Evolutionary conservation across 2,888 invertebrate genomes (phyloP).

Genomic region (Hofmannophila pseudospretella): DNA sequence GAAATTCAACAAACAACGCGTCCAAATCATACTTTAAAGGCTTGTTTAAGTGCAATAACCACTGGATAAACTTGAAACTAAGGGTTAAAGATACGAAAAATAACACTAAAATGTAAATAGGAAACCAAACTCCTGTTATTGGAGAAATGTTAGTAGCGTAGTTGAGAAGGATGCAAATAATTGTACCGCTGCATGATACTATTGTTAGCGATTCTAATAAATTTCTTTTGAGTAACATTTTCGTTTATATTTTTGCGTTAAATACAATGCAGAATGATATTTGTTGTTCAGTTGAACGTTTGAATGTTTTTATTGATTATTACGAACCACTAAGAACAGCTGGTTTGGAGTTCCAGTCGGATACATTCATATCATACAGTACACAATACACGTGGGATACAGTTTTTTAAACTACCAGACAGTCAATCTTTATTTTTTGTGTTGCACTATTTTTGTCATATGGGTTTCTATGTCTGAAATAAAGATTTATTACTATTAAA

Average conservation of each 20-base stretch:
- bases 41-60: conserved; percentile 70
- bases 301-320: conserved; percentile 7
- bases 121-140: conserved; percentile 60
- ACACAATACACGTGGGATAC: too few relatives aligned
- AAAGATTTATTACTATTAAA: too few relatives aligned
- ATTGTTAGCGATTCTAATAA: conserved; percentile 49
- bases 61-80: conserved; percentile 74
- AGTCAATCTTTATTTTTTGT: too few relatives aligned
- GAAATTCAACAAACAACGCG: conserved; percentile 37
- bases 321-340: neutral
- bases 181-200: conserved; percentile 44
- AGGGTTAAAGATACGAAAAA: conserved; percentile 63
- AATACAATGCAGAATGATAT: too few relatives aligned
- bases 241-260: conserved; percentile 13
- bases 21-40: conserved; percentile 68
- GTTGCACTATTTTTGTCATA: too few relatives aligned
- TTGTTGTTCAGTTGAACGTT: conserved; percentile 1
- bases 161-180: conserved; percentile 49
- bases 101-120: conserved; percentile 52
- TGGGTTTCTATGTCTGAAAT: too few relatives aligned
- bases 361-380: too few relatives aligned
- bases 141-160: conserved; percentile 62
- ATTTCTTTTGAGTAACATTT: conserved; percentile 59
- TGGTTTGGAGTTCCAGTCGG: too few relatives aligned
- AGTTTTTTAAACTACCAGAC: too few relatives aligned